Percentiles rank a stretch among this genome's conserved stretches.
Conservation (phyloP, 1,140 invertebrate species). For the Belonocnema kinseyi region DNA sequence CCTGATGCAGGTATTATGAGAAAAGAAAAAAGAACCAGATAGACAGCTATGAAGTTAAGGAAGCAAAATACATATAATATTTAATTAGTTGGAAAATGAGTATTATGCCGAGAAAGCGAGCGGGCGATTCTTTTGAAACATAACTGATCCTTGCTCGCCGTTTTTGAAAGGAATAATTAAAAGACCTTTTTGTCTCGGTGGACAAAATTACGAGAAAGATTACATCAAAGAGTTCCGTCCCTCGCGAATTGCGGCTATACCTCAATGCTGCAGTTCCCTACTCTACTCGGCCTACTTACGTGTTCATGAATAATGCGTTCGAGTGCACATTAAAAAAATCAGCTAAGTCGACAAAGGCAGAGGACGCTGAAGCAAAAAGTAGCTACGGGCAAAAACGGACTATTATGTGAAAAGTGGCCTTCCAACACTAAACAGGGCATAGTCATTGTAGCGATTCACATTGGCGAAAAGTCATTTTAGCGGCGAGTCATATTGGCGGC, state of each 20-base stretch:
- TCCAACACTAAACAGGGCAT: too few relatives aligned
- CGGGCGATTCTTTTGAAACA: background rate
- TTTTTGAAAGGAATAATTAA: constrained; percentile 15
- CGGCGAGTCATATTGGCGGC: too few relatives aligned
- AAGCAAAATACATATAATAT: background rate
- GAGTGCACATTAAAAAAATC: constrained; percentile 57
- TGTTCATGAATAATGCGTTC: constrained; percentile 60
- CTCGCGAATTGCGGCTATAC: constrained; percentile 13
- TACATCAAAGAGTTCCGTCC: constrained; percentile 20
- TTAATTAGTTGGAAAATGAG: background rate
- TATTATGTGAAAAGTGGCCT: too few relatives aligned
- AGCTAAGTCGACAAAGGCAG: constrained; percentile 52
- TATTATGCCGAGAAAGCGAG: background rate
- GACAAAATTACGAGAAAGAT: constrained; percentile 22
- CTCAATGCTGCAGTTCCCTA: background rate
- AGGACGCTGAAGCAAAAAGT: constrained; percentile 43
- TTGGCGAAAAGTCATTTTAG: too few relatives aligned
- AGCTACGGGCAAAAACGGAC: constrained; percentile 10
- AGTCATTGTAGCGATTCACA: too few relatives aligned
- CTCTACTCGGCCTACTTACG: constrained; percentile 58
- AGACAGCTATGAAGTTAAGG: too few relatives aligned
- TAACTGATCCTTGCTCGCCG: background rate
- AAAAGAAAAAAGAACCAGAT: too few relatives aligned
- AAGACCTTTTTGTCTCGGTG: constrained; percentile 18
- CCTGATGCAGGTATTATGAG: too few relatives aligned